Conservation (phyloP, 1,140 invertebrate genomes). For the Brachionus paranguensis region DNA sequence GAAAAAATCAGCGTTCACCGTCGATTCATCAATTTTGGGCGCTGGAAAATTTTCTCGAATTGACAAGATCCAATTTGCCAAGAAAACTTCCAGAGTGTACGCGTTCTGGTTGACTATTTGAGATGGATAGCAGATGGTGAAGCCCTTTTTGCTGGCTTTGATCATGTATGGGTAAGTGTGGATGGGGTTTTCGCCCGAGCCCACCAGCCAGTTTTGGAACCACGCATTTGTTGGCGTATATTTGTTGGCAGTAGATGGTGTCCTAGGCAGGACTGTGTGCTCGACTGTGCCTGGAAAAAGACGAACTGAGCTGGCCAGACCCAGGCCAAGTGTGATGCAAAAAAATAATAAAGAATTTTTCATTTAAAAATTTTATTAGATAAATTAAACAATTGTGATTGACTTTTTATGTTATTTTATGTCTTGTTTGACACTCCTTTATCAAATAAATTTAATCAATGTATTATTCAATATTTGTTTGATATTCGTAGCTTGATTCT, state of each 20-base stretch:
- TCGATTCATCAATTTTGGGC: background rate
- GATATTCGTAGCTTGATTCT: background rate
- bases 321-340: background rate
- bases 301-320: background rate
- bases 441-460: background rate
- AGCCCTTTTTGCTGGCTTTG: background rate
- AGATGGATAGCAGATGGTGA: conserved; percentile 6
- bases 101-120: conserved; percentile 17
- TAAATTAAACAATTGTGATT: background rate
- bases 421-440: background rate
- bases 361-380: background rate
- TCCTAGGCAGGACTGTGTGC: background rate
- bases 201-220: background rate
- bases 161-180: conserved; percentile 11
- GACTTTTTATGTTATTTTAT: background rate
- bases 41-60: background rate
- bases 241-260: background rate
- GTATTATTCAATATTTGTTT: background rate
- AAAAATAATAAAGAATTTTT: background rate
- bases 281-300: background rate
- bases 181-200: conserved; percentile 7
- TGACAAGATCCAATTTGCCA: background rate
- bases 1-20: conserved; percentile 26
- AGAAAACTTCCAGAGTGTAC: background rate
- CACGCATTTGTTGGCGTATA: conserved; percentile 5